Base-by-base conservation (phyloP, 2,888 invertebrate species). In the Fragum fragum region DNA sequence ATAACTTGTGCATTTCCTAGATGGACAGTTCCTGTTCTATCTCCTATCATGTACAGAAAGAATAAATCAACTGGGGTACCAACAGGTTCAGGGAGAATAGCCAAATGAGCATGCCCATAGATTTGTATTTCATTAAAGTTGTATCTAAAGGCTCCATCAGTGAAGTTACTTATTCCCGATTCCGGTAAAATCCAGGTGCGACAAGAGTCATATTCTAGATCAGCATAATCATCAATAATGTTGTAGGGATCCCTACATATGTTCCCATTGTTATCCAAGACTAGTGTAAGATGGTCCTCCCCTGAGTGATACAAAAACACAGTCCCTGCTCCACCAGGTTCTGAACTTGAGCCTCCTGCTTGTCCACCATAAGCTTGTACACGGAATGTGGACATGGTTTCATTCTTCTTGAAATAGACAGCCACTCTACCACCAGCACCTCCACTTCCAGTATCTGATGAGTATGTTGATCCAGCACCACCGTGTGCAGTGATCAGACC, bases 1-100 rank as follows among this genome's bases (percentile, higher is more conserved):
- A 91, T 86, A 0, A 82, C 82, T 63, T 90, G 91, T 39, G 87
- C 85, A 39, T 87, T 75, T 16, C 87, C 89, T 21, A 92, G 72
- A 79, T 92, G 91, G 6, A 92, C 88, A 9, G 91, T 91, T 21
- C 91, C 91, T 11, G 91, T 84, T 29, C 90, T 73, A 63, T 92
- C 92, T 0, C 92, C 92, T 26, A 92, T 92, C 91, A 92, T 91
- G 80, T 92, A 87, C 9, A 89, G 77, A 86, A 91, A 92, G 77
- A 81, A 90, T 1, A 91, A 29, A 63, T 87, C 83, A 1, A 89
- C 86, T 9, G 72, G 69, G 7, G 81, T 73, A 11, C 82, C 79
- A 28, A 82, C 78, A 21, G 85, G 80, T 1, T 88, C 82, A 2
- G 89, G 87, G 26, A 87, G 75, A 21, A 90, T 76, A 11, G 90